Conservation (phyloP, 2,888 invertebrate species). For the Dichetophora obliterata region DNA sequence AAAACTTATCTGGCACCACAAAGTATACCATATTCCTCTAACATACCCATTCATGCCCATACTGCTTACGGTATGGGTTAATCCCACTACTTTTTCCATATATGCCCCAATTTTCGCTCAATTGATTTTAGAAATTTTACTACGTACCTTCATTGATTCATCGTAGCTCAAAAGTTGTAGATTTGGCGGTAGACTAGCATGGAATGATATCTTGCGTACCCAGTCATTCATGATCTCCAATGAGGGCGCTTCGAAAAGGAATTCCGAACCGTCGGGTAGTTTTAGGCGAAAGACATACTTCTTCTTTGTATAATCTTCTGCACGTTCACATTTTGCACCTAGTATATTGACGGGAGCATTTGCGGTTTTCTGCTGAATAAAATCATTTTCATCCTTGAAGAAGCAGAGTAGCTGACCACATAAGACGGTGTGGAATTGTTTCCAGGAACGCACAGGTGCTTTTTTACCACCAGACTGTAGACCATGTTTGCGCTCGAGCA, state of each 20-base stretch:
- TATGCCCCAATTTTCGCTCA: too few relatives aligned
- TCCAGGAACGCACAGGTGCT: constrained; percentile 96
- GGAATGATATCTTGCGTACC: constrained; percentile 93
- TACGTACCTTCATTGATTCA: constrained; percentile 74
- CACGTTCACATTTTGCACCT: constrained; percentile 85
- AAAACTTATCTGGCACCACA: too few relatives aligned
- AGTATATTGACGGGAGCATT: constrained; percentile 86
- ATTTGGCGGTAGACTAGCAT: constrained; percentile 90
- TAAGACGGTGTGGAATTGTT: constrained; percentile 92
- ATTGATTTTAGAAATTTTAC: not conserved
- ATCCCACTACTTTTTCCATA: too few relatives aligned
- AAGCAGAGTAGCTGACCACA: constrained; percentile 98
- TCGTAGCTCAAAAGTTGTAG: constrained; percentile 89
- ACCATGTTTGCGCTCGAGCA: constrained; percentile 94
- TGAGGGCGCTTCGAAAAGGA: constrained; percentile 84
- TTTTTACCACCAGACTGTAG: constrained; percentile 93
- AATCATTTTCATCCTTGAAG: constrained; percentile 95
- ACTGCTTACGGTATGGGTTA: too few relatives aligned
- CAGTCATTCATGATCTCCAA: constrained; percentile 86
- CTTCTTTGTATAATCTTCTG: constrained; percentile 95
- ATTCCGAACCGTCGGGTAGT: constrained; percentile 93
- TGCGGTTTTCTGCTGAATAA: constrained; percentile 88
- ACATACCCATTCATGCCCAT: too few relatives aligned
- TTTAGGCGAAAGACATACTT: constrained; percentile 92
- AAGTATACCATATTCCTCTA: too few relatives aligned